phyloP scores from a whole-genome alignment of 2,113 vertebrate species.

The Mirza zaza region DNA sequence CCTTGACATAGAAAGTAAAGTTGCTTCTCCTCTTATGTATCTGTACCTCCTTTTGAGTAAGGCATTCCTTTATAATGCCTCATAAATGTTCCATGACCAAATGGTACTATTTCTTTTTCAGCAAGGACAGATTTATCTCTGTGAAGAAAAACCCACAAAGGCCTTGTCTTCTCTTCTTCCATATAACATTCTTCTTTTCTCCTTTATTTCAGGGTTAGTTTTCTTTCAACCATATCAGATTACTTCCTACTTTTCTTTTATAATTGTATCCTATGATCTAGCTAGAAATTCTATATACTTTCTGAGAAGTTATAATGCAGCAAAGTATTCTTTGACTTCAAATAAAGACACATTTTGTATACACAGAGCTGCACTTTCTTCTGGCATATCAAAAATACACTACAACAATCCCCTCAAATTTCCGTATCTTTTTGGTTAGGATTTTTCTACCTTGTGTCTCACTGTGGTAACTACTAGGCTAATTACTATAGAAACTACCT shows the following conservation, averaged over 20 bases:
- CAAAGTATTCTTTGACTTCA: background rate
- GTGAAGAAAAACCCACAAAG: background rate
- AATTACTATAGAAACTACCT: background rate
- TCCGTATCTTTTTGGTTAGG: background rate
- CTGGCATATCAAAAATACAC: background rate
- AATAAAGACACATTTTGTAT: background rate
- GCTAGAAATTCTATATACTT: background rate
- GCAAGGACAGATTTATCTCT: background rate
- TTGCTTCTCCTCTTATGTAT: background rate
- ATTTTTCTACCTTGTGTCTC: background rate
- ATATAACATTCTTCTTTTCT: background rate
- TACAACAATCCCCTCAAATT: background rate
- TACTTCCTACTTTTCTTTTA: slow-evolving; percentile 2
- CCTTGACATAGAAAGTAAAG: background rate
- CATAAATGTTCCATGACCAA: background rate
- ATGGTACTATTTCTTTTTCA: background rate
- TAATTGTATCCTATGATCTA: background rate
- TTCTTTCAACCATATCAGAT: background rate
- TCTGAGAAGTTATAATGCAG: background rate
- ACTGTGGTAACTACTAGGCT: background rate
- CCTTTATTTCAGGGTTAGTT: background rate
- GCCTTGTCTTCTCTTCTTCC: background rate
- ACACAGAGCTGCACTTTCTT: background rate
- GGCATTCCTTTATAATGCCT: background rate
- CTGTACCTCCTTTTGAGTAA: background rate